Evolutionary conservation across 2,113 vertebrate genomes (phyloP).

Genomic region (Oreochromis tanganicae): DNA sequence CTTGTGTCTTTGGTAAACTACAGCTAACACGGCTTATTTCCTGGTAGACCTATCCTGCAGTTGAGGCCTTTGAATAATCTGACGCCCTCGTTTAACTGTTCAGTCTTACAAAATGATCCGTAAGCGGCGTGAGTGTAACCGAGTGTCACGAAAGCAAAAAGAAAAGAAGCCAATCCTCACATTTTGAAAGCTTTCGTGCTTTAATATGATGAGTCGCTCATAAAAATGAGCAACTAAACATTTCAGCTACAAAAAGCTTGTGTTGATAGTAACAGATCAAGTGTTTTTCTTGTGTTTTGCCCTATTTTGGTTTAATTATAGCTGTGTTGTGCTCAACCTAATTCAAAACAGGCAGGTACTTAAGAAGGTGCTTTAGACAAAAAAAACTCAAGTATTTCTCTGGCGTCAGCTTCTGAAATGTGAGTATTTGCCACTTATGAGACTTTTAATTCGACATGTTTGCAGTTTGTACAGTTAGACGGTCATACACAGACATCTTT

Average conservation of each 20-base stretch:
- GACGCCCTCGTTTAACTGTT: fast-evolving
- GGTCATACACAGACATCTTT: not conserved
- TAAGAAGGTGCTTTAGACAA: not conserved
- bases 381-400: not conserved
- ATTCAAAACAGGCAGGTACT: not conserved
- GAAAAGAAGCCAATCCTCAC: not conserved
- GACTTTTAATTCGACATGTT: not conserved
- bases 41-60: not conserved
- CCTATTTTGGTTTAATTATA: not conserved
- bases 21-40: not conserved
- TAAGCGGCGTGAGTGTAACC: not conserved
- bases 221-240: not conserved
- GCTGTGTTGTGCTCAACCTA: not conserved
- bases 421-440: not conserved
- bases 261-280: not conserved
- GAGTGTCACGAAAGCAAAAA: not conserved
- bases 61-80: not conserved
- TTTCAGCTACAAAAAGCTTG: not conserved
- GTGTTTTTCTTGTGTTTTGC: not conserved
- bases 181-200: not conserved
- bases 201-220: not conserved
- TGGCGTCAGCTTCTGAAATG: not conserved
- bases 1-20: not conserved
- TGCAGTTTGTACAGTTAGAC: not conserved
- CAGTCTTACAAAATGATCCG: not conserved